Conservation (phyloP, 2,888 invertebrate species). For the Drosophila kokeensis region DNA sequence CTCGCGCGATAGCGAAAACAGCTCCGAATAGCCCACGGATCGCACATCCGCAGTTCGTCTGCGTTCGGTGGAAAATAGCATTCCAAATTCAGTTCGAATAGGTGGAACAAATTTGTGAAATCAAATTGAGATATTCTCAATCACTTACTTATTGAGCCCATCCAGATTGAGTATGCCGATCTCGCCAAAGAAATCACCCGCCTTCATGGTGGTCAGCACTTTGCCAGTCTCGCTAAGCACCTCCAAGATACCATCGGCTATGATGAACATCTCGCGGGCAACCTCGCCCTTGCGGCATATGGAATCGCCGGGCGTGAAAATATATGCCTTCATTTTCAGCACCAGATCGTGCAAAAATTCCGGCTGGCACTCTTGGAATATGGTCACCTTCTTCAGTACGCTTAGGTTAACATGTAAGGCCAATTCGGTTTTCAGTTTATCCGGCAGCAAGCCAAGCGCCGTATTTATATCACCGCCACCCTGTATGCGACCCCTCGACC, state of each 20-base stretch:
- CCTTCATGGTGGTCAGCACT: constrained; percentile 97
- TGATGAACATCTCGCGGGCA: constrained; percentile 99
- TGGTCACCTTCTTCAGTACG: constrained; percentile 98
- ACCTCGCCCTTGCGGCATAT: constrained; percentile 97
- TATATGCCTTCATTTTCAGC: constrained; percentile 98
- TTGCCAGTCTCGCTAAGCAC: constrained; percentile 97
- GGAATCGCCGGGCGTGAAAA: constrained; percentile 98
- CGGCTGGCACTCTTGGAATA: constrained; percentile 98
- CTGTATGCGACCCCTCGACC: constrained; percentile 97
- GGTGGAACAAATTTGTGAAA: not conserved
- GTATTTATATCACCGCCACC: constrained; percentile 98
- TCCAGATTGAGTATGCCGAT: constrained; percentile 98
- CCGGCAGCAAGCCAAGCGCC: constrained; percentile 95
- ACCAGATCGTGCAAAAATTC: constrained; percentile 98
- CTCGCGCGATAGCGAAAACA: constrained; percentile 96
- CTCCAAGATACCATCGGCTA: constrained; percentile 98
- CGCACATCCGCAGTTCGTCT: constrained; percentile 98
- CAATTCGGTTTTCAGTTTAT: constrained; percentile 98
- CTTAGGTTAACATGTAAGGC: constrained; percentile 97
- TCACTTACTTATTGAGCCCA: constrained; percentile 94
- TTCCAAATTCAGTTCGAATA: not conserved
- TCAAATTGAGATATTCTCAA: not conserved
- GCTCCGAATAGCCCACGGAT: constrained; percentile 97
- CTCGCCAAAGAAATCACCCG: constrained; percentile 99
- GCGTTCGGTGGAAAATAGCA: not conserved